phyloP scores from a whole-genome alignment of 2,888 invertebrate species.

The Hirtodrosophila duncani region DNA sequence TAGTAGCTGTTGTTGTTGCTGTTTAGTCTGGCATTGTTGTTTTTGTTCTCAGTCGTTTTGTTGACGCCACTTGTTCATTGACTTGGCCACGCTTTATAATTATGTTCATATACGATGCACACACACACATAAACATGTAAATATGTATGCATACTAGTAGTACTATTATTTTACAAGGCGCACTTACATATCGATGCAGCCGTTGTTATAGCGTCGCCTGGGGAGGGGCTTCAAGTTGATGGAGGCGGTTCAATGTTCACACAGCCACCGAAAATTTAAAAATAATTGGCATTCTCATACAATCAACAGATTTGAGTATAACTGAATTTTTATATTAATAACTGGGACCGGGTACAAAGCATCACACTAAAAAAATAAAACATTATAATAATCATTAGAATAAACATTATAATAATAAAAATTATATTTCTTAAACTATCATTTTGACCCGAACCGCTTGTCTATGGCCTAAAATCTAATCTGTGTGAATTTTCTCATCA shows the following conservation, averaged over 20 bases:
- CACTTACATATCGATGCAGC: constrained; percentile 58
- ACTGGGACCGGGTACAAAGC: background rate
- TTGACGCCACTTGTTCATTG: constrained; percentile 60
- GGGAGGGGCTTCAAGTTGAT: constrained; percentile 16
- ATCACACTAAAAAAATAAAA: background rate
- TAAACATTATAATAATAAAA: too few species aligned
- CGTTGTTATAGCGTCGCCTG: constrained; percentile 19
- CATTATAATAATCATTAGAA: constrained; percentile 4
- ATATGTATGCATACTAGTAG: constrained; percentile 42
- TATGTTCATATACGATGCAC: too few species aligned
- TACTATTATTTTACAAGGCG: constrained; percentile 25
- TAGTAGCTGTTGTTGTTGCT: constrained; percentile 31
- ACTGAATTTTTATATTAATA: too few species aligned
- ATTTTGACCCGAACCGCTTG: too few species aligned
- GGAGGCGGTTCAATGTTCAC: constrained; percentile 51
- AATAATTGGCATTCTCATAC: too few species aligned
- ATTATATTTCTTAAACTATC: too few species aligned
- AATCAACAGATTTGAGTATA: constrained; percentile 4
- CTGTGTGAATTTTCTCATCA: too few species aligned
- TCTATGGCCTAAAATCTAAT: too few species aligned
- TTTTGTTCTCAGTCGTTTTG: constrained; percentile 38
- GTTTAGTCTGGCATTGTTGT: constrained; percentile 15
- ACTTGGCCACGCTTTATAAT: constrained; percentile 50
- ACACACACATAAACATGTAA: too few species aligned
- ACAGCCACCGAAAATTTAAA: constrained; percentile 51